These are phyloP conservation scores for Anthopleura xanthogrammica DNA, from an alignment of 92 coral and sea anemone species.

Conservation along the genomic window DNA sequence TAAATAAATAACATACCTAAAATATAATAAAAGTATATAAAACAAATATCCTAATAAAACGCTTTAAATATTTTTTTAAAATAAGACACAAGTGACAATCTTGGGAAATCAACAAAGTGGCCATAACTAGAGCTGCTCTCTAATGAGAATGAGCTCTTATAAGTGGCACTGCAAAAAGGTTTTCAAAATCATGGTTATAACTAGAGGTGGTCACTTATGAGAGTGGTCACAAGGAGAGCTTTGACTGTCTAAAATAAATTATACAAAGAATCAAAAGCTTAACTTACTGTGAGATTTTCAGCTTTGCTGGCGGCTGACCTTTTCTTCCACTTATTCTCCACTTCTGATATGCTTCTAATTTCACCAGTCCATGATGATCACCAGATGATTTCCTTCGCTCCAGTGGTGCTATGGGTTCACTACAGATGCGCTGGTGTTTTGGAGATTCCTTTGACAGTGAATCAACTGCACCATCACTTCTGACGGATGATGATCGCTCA, in stretches of 20 bases:
- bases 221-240: not conserved
- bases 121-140: too few relatives aligned
- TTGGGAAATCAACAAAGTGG: too few relatives aligned
- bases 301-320: slow-evolving; percentile 82
- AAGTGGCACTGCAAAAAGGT: too few relatives aligned
- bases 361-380: slow-evolving; percentile 17
- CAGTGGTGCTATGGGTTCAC: slow-evolving; percentile 14
- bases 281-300: slow-evolving; percentile 89
- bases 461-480: slow-evolving; percentile 48
- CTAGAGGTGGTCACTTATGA: too few relatives aligned
- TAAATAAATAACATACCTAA: too few relatives aligned
- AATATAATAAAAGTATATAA: too few relatives aligned
- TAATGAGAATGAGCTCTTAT: too few relatives aligned
- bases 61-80: too few relatives aligned
- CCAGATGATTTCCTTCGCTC: not conserved
- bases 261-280: not conserved
- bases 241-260: not conserved
- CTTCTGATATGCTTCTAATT: slow-evolving; percentile 74
- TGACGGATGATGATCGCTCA: slow-evolving; percentile 45
- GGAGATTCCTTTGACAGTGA: slow-evolving; percentile 15
- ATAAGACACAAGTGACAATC: too few relatives aligned
- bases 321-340: slow-evolving; percentile 80
- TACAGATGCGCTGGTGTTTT: slow-evolving; percentile 32
- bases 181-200: too few relatives aligned
- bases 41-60: too few relatives aligned